Conservation (phyloP, 1,140 invertebrate species). For the Zaprionus capensis region DNA sequence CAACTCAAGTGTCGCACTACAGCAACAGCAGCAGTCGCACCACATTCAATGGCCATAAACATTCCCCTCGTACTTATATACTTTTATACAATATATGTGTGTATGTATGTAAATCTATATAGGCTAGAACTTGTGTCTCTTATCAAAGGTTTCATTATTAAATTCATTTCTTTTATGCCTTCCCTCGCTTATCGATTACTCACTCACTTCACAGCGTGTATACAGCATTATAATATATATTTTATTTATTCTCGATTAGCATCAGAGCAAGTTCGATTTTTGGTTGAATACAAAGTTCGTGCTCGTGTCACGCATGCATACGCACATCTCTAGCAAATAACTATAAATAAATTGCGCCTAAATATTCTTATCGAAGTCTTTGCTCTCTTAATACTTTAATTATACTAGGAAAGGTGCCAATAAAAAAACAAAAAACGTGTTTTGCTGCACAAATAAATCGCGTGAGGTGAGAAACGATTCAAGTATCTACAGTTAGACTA, state of each 20-base stretch:
- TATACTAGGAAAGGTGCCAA: slow-evolving; percentile 1
- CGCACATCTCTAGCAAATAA: background rate
- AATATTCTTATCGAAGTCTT: slow-evolving; percentile 3
- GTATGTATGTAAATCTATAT: background rate
- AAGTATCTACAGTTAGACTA: background rate
- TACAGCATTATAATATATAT: background rate
- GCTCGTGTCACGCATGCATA: background rate
- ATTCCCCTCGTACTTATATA: background rate
- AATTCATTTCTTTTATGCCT: background rate
- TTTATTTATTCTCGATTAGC: background rate
- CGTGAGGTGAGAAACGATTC: background rate
- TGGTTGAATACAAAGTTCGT: background rate
- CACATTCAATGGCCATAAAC: background rate
- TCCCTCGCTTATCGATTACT: background rate
- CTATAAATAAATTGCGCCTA: slow-evolving; percentile 7
- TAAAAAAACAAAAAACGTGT: background rate
- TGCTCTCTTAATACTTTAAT: slow-evolving; percentile 3
- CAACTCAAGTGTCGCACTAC: background rate
- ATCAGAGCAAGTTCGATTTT: background rate
- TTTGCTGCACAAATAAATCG: slow-evolving; percentile 2
- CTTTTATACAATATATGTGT: background rate
- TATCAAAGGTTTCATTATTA: slow-evolving; percentile 1
- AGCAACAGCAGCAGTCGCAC: background rate
- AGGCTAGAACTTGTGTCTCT: background rate
- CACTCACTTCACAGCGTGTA: background rate